A percentile compares a stretch with the other conserved stretches of the same genome.
These are phyloP conservation scores for Trissolcus brochymenae DNA, from an alignment of 2,888 invertebrate genomes.

Conservation along the genomic window DNA sequence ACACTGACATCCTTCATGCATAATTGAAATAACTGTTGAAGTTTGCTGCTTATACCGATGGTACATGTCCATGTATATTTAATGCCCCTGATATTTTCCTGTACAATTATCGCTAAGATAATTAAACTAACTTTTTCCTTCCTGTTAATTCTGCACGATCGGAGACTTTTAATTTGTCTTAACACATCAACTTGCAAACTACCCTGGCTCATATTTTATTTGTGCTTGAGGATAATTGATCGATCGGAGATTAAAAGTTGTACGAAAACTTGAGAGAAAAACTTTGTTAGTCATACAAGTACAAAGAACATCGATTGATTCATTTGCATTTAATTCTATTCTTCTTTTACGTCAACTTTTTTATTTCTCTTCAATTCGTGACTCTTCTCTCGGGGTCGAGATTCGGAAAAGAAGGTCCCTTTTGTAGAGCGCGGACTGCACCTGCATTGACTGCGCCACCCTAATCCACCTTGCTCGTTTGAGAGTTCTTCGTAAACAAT, in stretches of 20 bases:
- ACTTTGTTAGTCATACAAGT: conserved; percentile 10
- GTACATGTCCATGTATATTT: no score
- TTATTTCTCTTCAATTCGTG: conserved; percentile 2
- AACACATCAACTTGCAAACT: conserved; percentile 5
- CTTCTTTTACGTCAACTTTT: background rate
- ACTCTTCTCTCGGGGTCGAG: background rate
- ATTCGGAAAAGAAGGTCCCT: conserved; percentile 5
- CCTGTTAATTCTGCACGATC: no score
- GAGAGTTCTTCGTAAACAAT: conserved; percentile 59
- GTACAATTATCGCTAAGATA: conserved; percentile 1
- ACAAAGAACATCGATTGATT: conserved; percentile 8
- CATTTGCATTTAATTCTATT: conserved; percentile 10
- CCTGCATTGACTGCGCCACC: conserved; percentile 24
- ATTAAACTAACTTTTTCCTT: no score
- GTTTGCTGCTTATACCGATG: no score
- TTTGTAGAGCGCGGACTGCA: conserved; percentile 15
- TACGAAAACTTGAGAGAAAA: conserved; percentile 6
- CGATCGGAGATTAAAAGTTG: conserved; percentile 2
- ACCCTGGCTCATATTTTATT: conserved; percentile 1
- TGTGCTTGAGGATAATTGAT: conserved; percentile 7
- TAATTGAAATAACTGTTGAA: no score
- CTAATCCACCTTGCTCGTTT: conserved; percentile 50
- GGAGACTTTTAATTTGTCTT: conserved; percentile 3
- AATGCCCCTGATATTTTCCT: no score
- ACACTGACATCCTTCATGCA: no score